phyloP scores from a whole-genome alignment of 2,888 invertebrate species.

The Melieria picta region DNA sequence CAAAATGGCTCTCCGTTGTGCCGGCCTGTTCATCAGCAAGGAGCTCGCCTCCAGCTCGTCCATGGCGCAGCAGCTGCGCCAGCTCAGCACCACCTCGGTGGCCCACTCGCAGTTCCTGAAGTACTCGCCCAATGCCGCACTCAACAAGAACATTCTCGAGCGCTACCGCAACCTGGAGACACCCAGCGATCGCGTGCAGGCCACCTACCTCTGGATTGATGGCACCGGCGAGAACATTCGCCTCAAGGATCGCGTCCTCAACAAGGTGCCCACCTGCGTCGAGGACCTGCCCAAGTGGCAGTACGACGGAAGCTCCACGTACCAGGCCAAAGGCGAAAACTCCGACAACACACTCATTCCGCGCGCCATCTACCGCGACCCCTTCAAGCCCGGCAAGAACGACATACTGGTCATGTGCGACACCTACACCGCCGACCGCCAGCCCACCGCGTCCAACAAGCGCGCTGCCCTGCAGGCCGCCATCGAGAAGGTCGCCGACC shows the following conservation, averaged over 20 bases:
- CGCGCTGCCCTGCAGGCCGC: slow-evolving; percentile 67
- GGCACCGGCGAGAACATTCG: slow-evolving; percentile 76
- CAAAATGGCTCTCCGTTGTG: slow-evolving; percentile 62
- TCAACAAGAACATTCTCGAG: slow-evolving; percentile 76
- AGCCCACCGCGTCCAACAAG: slow-evolving; percentile 66
- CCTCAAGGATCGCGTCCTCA: slow-evolving; percentile 75
- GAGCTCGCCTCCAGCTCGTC: slow-evolving; percentile 50
- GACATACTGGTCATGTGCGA: slow-evolving; percentile 81
- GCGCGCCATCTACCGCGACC: slow-evolving; percentile 80
- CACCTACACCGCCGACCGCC: slow-evolving; percentile 73
- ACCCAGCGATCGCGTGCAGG: slow-evolving; percentile 70
- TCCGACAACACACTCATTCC: slow-evolving; percentile 81
- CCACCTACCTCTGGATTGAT: slow-evolving; percentile 81
- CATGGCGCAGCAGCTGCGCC: slow-evolving; percentile 49
- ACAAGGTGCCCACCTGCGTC: slow-evolving; percentile 71
- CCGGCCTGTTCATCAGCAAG: slow-evolving; percentile 60
- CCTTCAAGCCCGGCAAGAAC: slow-evolving; percentile 75
- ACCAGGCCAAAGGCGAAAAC: slow-evolving; percentile 72
- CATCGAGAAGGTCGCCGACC: slow-evolving; percentile 70
- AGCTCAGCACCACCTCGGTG: slow-evolving; percentile 45
- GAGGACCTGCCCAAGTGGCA: slow-evolving; percentile 78
- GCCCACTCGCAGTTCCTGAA: slow-evolving; percentile 44
- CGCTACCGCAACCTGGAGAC: slow-evolving; percentile 74
- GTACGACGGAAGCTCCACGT: slow-evolving; percentile 78
- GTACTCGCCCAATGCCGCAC: slow-evolving; percentile 80